Evolutionary conservation across 2,113 vertebrate species (phyloP).

Genomic region (Cheirogaleus medius): DNA sequence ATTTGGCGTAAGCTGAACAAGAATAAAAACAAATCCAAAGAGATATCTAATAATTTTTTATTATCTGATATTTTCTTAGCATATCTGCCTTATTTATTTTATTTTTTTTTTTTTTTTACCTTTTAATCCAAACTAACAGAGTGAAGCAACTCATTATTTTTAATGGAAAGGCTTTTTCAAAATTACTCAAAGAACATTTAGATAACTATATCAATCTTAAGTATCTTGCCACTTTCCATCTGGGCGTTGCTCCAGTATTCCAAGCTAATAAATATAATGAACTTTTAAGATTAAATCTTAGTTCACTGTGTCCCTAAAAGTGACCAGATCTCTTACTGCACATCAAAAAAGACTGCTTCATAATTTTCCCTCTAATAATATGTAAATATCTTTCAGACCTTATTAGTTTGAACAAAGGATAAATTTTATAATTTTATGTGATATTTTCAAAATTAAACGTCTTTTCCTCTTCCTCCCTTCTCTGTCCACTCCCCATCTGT

Average conservation of each 20-base stretch:
- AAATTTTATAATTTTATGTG: neutral
- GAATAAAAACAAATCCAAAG: neutral
- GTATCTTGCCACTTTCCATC: slow-evolving; percentile 64
- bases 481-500: neutral
- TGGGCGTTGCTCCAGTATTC: slow-evolving; percentile 73
- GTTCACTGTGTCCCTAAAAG: neutral
- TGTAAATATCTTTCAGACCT: neutral
- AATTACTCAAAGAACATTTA: slow-evolving; percentile 70
- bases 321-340: neutral
- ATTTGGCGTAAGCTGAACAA: neutral
- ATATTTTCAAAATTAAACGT: neutral
- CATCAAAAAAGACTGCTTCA: neutral
- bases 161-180: slow-evolving; percentile 60
- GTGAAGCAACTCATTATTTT: slow-evolving; percentile 64
- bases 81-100: neutral
- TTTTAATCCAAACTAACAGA: slow-evolving; percentile 66
- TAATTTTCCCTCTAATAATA: slow-evolving; percentile 1
- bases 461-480: neutral
- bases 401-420: neutral
- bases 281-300: slow-evolving; percentile 67
- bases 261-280: slow-evolving; percentile 72
- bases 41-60: neutral
- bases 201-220: slow-evolving; percentile 71
- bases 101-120: neutral
- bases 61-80: slow-evolving; percentile 25